Evolutionary conservation across 2,113 vertebrate species (phyloP), one percentile per base, ranked within the genome.

Genomic region (Haliaeetus leucogaster): DNA sequence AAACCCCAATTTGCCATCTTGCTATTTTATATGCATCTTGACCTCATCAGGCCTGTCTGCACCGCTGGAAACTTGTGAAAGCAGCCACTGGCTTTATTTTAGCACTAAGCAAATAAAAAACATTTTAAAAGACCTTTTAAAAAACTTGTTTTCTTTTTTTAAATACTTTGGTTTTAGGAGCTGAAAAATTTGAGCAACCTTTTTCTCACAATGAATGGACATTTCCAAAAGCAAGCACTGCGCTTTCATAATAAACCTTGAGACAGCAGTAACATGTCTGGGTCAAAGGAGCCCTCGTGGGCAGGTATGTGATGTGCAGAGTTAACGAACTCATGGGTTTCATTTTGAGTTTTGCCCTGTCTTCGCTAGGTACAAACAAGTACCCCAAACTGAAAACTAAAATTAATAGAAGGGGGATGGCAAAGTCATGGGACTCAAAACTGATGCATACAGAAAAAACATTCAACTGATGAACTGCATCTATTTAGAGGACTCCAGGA

Each of bases 401-500:
- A 80, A 73, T 58, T 66, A 61, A 62, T 40, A 87, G 66, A 82
- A 80, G 30, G 7, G 34, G 40, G 47, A 32, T 20, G 68, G 78
- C 42, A 48, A 86, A 86, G 77, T 86, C 72, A 79, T 1, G 53
- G 30, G 85, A 66, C 79, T 79, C 52, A 56, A 58, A 83, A 86
- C 34, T 36, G 50, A 89, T 55, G 61, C 73, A 30, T 4, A 70
- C 4, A 10, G 55, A 34, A 76, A 95, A 91, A 38, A 47, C 5
- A 2, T 48, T 89, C 52, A 86, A 76, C 73, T 82, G 65, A 38
- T 79, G 81, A 95, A 82, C 81, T 25, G 50, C 10, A 32, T 83
- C 93, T 96, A 94, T 89, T 95, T 89, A 88, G 87, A 87, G 92
- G 82, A 72, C 53, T 86, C 63, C 67, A 79, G 91, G 87, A 95